Evolutionary conservation across 2,113 vertebrate genomes (phyloP).

Genomic region (Psettodes erumei): DNA sequence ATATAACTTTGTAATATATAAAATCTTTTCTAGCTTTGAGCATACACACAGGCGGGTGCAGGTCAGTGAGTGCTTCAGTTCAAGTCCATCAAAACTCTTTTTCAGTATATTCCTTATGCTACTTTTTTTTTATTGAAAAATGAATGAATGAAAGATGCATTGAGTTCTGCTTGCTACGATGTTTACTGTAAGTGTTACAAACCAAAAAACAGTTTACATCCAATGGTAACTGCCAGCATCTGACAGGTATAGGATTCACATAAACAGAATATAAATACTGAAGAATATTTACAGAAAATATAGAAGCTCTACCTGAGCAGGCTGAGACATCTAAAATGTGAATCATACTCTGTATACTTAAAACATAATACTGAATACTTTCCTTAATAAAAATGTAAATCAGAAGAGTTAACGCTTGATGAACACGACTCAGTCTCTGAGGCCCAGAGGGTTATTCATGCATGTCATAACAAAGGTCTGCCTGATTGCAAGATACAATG

Average conservation of each 20-base stretch:
- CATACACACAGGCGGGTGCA: neutral
- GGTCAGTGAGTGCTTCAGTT: neutral
- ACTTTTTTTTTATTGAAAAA: too few relatives aligned
- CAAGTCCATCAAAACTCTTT: neutral
- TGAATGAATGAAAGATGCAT: neutral
- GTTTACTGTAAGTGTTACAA: neutral
- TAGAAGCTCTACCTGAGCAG: neutral
- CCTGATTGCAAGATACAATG: conserved; percentile 61
- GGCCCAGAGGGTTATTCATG: conserved; percentile 57
- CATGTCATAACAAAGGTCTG: conserved; percentile 55
- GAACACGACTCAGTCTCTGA: conserved; percentile 54
- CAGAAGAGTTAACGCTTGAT: conserved; percentile 21
- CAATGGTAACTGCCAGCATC: neutral
- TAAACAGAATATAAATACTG: conserved; percentile 10
- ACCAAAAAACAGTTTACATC: neutral
- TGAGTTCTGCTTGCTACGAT: neutral
- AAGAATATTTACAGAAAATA: conserved; percentile 38
- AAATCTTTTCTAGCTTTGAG: neutral
- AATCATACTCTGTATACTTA: conserved; percentile 24
- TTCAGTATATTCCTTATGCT: too few relatives aligned
- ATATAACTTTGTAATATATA: neutral
- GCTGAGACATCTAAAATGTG: conserved; percentile 5
- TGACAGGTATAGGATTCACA: neutral
- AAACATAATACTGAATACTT: conserved; percentile 28
- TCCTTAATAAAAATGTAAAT: conserved; percentile 62